These are phyloP conservation scores for Dorcus hopei DNA, from an alignment of 2,888 invertebrate species.

Conservation along the genomic window DNA sequence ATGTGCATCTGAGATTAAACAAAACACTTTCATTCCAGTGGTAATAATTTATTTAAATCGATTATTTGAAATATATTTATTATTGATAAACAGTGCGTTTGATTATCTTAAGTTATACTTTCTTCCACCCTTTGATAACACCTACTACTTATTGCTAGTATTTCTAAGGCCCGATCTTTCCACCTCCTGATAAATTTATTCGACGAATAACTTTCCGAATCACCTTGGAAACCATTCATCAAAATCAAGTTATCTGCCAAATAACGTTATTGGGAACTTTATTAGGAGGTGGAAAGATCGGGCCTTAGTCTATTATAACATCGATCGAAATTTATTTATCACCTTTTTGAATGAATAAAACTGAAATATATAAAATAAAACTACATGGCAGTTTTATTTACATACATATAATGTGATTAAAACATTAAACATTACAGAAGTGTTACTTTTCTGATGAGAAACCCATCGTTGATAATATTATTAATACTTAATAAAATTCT, in stretches of 20 bases:
- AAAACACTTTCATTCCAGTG: conserved; percentile 20
- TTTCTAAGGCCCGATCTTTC: too few relatives aligned
- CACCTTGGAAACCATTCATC: too few relatives aligned
- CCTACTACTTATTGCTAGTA: background rate
- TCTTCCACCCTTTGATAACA: too few relatives aligned
- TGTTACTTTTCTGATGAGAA: background rate
- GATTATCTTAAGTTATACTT: too few relatives aligned
- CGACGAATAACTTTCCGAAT: too few relatives aligned
- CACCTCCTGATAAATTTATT: too few relatives aligned
- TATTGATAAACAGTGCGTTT: conserved; percentile 11
- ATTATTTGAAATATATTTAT: conserved; percentile 28
- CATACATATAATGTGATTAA: background rate
- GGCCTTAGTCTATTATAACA: background rate
- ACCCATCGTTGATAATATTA: too few relatives aligned
- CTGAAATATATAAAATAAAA: conserved; percentile 7
- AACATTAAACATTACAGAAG: background rate
- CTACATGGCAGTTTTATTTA: conserved; percentile 18
- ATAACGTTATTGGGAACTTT: too few relatives aligned
- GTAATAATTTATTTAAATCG: conserved; percentile 26
- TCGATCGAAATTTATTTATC: background rate
- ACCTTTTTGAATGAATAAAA: background rate
- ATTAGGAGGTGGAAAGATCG: too few relatives aligned
- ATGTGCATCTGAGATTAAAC: background rate
- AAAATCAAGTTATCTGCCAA: too few relatives aligned
- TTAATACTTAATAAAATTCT: too few relatives aligned